Base-by-base conservation (phyloP, 92 coral and sea anemone genomes). In the Heteractis magnifica region DNA sequence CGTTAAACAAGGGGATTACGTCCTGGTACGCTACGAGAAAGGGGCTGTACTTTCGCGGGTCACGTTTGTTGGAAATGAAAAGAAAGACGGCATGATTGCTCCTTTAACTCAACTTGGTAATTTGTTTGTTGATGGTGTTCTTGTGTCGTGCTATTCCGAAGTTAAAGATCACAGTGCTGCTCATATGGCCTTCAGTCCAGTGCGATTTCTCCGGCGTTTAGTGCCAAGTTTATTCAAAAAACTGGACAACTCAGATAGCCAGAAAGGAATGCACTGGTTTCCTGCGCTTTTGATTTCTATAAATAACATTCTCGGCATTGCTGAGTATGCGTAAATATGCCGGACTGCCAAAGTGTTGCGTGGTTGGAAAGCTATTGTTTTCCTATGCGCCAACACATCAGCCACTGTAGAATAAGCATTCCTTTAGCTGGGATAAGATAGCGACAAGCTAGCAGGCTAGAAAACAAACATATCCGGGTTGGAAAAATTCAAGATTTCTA, bases 211-310 rank as follows among this genome's bases (percentile, higher is more conserved):
- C 10, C 77, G 91, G 65, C 80, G 74, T 15, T 92, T 81, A 21
- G 91, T 85, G 18, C 91, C 93, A 6, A 71, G 75, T 0, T 20
- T 92, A 65, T 90, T 91, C 62, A 90, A 81, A 72, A 71, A 78
- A 55, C 11, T 77, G 51, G 88, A 82, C 83, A 13, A 44, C 11
- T 15, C 78, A 44, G 55, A 8, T 4, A 65, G 68, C 65, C 98
- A 92, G 77, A 89, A 86, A 51, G 99, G 99, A 26, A 65, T 86
- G 89, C 99, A 97, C 75, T 97, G 99, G 99, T 97, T 94, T 71
- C 94, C 94, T n/a, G 52, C 83, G 73, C 72, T 97, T 59, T 87
- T 97, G 56, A 92, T 85, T 72, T 53, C 80, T 72, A 41, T 93
- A 50, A 93, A 93, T 77, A 78, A 72, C 21, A 59, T 88, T 5